A percentile compares a stretch with the other conserved stretches of the same genome.
These are phyloP conservation scores for Cardiocondyla obscurior DNA, from an alignment of 1,140 invertebrate species.

Conservation along the genomic window DNA sequence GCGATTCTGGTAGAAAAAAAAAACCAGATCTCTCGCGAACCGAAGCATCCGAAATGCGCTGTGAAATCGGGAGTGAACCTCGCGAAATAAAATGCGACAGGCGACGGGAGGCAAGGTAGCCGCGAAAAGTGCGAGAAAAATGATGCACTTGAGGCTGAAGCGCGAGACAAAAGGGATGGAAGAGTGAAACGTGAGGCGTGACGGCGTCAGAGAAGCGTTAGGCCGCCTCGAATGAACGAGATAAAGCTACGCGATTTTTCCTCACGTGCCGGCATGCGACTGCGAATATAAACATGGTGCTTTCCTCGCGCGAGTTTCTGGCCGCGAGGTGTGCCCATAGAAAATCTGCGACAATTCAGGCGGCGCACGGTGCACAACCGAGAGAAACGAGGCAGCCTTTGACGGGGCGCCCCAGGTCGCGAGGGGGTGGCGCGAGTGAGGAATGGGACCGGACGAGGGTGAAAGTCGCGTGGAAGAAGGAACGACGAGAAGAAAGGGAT, in stretches of 20 bases:
- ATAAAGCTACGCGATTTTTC: conserved; percentile 76
- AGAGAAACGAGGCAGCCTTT: conserved; percentile 52
- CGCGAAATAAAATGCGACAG: not conserved
- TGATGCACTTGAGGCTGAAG: not conserved
- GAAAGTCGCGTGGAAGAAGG: not conserved
- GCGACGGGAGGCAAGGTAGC: not conserved
- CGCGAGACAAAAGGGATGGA: conserved; percentile 13
- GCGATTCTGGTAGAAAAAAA: not conserved
- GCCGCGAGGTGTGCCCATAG: conserved; percentile 62
- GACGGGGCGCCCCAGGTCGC: not conserved
- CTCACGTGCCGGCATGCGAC: conserved; percentile 54
- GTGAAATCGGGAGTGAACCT: conserved; percentile 8
- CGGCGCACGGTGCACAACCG: conserved; percentile 48
- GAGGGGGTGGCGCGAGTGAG: not conserved
- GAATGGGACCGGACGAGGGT: conserved; percentile 16
- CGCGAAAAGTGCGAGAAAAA: not conserved
- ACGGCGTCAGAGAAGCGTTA: not conserved
- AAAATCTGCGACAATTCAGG: conserved; percentile 76
- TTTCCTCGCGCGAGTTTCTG: conserved; percentile 63
- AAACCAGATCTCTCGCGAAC: too few relatives aligned
- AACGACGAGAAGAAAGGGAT: conserved; percentile 23
- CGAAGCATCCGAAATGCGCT: conserved; percentile 36
- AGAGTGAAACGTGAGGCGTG: not conserved
- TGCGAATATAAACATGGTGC: conserved; percentile 74
- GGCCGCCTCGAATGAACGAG: conserved; percentile 60